Base-by-base conservation (phyloP, 2,113 vertebrate species). In the Amphiprion percula region DNA sequence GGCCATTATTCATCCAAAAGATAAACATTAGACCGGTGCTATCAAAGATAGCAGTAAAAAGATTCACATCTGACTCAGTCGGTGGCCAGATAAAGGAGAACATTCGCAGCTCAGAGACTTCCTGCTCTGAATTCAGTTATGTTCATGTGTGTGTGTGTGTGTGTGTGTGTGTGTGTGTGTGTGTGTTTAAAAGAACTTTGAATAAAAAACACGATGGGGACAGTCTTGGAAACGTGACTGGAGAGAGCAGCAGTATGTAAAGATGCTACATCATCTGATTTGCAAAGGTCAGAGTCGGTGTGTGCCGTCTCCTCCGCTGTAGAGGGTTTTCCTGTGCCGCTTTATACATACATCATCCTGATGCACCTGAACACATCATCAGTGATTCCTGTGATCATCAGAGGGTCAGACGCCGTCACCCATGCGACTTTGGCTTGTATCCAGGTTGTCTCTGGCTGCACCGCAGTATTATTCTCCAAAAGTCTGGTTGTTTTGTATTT, bases 1-100 rank as follows among this genome's bases (percentile, higher is more conserved):
- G 76, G 54, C 79, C 81, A 87, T 92, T 91, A 81, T 77, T 92
- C 85, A 93, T 87, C 85, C 46, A 56, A 68, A 78, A 89, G 84
- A 91, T 85, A 88, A 91, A 93, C 87, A 89, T 90, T 74, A 86
- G 80, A 88, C 84, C 49, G 74, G 65, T 77, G 60, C 84, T 83
- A 84, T 82, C 79, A 87, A 74, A 91, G 88, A 91, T 88, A 90
- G 83, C 68, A 63, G 79, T 46, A 52, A 77, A 85, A 91, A 86
- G 83, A 93, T 88, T 85, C 67, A 54, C 74, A 92, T 92, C 62
- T 60, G 80, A 68, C 75, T 81, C 85, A 71, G 87, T 77, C 46
- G 64, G 88, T 71, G 67, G 79, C 39, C 78, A 87, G 83, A 88
- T 92, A 82, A 82, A 85, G 69, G 72, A 75, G 73, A 86, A 84